These are phyloP conservation scores for Bellardia pandia DNA, from an alignment of 2,888 invertebrate species.

Conservation along the genomic window DNA sequence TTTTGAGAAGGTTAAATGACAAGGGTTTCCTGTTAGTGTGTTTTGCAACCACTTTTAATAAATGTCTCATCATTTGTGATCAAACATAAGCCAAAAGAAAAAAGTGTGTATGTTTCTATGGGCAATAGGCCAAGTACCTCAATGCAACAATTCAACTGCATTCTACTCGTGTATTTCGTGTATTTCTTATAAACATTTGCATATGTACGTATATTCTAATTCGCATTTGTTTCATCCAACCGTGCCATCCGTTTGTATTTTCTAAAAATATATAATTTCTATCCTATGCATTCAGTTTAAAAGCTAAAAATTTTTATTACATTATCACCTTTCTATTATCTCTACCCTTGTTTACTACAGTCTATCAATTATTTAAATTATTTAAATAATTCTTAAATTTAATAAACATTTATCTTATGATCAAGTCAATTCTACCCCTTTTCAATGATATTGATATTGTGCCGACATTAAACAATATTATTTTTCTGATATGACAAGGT, in stretches of 20 bases:
- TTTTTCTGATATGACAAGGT: too few relatives aligned
- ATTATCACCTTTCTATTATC: background rate
- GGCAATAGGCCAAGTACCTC: slow-evolving; percentile 71
- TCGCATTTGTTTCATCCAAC: slow-evolving; percentile 46
- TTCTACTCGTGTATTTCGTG: slow-evolving; percentile 18
- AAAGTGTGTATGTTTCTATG: slow-evolving; percentile 55
- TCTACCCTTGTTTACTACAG: too few relatives aligned
- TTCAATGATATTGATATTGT: too few relatives aligned
- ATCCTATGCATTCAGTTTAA: background rate
- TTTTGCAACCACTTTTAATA: slow-evolving; percentile 71
- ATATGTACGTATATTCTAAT: slow-evolving; percentile 21
- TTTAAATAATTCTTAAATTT: too few relatives aligned
- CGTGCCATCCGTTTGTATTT: slow-evolving; percentile 10
- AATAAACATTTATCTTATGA: too few relatives aligned
- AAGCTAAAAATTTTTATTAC: background rate
- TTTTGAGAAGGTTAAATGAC: slow-evolving; percentile 58
- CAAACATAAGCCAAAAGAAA: slow-evolving; percentile 44
- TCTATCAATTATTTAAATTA: slow-evolving; percentile 1
- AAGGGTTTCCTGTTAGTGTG: slow-evolving; percentile 66
- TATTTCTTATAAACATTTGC: background rate
- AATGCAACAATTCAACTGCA: slow-evolving; percentile 42
- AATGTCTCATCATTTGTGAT: slow-evolving; percentile 52
- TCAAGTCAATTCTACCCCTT: too few relatives aligned
- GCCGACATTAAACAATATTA: too few relatives aligned
- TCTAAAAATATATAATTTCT: background rate